Evolutionary conservation across 1,140 invertebrate species (phyloP).

Genomic region (Bombus difficillimus): DNA sequence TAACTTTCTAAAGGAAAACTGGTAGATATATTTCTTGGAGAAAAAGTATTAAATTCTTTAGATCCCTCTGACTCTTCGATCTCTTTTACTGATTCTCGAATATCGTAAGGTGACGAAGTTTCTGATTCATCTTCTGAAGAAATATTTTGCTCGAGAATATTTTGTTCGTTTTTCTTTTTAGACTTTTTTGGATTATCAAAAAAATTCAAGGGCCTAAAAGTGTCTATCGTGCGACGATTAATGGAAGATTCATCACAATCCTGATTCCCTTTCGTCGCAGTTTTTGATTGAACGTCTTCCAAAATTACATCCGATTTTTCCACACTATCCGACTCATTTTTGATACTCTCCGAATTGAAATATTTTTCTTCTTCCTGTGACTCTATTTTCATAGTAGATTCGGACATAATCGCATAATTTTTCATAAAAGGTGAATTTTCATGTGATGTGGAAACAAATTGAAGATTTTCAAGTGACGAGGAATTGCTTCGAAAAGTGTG

Average conservation of each 20-base stretch:
- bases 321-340: no score
- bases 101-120: not conserved
- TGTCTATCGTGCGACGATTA: no score
- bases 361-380: not conserved
- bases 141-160: not conserved
- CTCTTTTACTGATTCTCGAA: not conserved
- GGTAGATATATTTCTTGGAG: not conserved
- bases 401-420: no score
- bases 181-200: not conserved
- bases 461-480: not conserved
- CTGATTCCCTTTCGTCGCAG: no score
- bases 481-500: not conserved
- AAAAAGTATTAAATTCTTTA: not conserved
- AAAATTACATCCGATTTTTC: not conserved
- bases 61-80: not conserved
- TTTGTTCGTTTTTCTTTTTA: not conserved
- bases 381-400: not conserved
- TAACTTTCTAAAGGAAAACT: not conserved
- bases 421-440: not conserved
- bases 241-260: no score
- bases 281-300: not conserved
- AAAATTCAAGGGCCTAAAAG: no score
- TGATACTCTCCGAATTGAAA: not conserved
- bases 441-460: not conserved
- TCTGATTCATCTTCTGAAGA: not conserved